phyloP scores from a whole-genome alignment of 1,140 invertebrate species.

The Drosophila rufa region DNA sequence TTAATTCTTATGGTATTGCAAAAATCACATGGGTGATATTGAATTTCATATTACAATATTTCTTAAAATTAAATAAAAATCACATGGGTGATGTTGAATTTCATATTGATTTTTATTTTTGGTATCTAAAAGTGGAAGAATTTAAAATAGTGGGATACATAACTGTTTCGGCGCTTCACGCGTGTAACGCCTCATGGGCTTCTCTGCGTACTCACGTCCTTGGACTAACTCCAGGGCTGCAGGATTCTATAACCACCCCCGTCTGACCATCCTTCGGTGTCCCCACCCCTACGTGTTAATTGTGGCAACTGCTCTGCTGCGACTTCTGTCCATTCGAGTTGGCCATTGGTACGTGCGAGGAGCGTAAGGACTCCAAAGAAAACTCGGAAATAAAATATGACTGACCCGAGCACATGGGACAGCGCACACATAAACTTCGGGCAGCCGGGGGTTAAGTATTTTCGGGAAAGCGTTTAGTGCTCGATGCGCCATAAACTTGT shows the following conservation, averaged over 20 bases:
- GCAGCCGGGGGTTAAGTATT: conserved; percentile 13
- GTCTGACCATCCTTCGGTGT: not conserved
- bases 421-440: conserved; percentile 29
- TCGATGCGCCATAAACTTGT: conserved; percentile 53
- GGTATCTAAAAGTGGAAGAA: too few relatives aligned
- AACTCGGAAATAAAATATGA: conserved; percentile 53
- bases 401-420: conserved; percentile 47
- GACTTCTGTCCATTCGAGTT: conserved; percentile 49
- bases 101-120: too few relatives aligned
- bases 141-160: not conserved
- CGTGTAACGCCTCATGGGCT: conserved; percentile 61
- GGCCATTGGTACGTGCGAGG: conserved; percentile 34
- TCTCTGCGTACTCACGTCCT: conserved; percentile 51
- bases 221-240: conserved; percentile 3
- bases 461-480: conserved; percentile 42
- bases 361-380: conserved; percentile 21
- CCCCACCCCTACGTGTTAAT: conserved; percentile 33
- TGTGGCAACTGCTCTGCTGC: conserved; percentile 46
- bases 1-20: too few relatives aligned
- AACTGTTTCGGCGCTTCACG: conserved; percentile 43
- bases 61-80: too few relatives aligned
- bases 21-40: too few relatives aligned
- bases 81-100: too few relatives aligned
- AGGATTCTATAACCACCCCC: conserved; percentile 6
- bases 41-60: too few relatives aligned